Percentiles rank a stretch among this genome's conserved stretches.
phyloP scores from a whole-genome alignment of 2,888 invertebrate genomes.

The Oxyteleia sp. region DNA sequence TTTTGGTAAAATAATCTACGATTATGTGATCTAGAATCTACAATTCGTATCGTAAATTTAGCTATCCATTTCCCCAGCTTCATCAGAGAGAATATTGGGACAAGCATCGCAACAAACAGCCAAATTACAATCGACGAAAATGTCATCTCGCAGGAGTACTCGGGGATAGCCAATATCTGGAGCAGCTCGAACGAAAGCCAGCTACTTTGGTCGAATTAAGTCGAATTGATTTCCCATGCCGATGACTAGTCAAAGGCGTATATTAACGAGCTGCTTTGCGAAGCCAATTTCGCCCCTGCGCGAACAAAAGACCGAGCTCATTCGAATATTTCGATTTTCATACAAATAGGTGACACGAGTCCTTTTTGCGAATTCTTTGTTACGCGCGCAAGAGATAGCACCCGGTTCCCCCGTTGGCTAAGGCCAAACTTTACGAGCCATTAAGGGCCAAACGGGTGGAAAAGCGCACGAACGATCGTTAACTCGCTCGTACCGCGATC shows the following conservation, averaged over 20 bases:
- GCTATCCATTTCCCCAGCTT: neutral
- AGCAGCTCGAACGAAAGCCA: conserved; percentile 10
- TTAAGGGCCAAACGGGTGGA: conserved; percentile 42
- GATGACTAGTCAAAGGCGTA: conserved; percentile 15
- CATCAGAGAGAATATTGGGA: neutral
- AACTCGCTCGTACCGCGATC: conserved; percentile 27
- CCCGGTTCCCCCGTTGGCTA: neutral
- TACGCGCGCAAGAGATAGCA: neutral
- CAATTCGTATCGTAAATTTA: no score
- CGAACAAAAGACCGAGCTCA: conserved; percentile 7
- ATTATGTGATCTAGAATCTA: no score
- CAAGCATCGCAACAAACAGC: neutral
- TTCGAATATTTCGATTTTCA: conserved; percentile 30
- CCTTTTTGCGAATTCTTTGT: conserved; percentile 21
- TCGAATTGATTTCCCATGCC: conserved; percentile 22
- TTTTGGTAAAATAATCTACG: no score
- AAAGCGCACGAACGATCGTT: conserved; percentile 41
- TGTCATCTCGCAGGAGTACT: neutral
- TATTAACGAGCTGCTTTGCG: conserved; percentile 15
- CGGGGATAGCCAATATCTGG: conserved; percentile 11
- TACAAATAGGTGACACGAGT: conserved; percentile 16
- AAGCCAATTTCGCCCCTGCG: neutral
- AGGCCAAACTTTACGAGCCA: conserved; percentile 33
- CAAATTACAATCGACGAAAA: conserved; percentile 11
- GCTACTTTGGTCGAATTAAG: conserved; percentile 16